phyloP scores from a whole-genome alignment of 2,888 invertebrate species.

The Helobdella robusta region DNA sequence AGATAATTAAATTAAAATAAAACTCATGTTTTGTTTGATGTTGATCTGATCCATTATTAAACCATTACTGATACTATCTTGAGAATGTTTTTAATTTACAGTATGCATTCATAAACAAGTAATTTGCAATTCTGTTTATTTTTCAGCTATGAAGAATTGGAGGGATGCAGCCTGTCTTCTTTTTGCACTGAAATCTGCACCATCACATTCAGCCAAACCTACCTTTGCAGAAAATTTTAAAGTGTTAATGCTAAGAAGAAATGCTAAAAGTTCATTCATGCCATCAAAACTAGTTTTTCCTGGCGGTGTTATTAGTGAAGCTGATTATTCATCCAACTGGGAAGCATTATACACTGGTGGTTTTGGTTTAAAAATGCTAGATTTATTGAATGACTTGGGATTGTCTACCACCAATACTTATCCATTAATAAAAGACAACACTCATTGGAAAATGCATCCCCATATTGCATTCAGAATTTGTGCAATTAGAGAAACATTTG shows the following conservation, averaged over 20 bases:
- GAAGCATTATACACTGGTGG: constrained; percentile 7
- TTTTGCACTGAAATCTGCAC: neutral
- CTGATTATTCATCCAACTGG: constrained; percentile 23
- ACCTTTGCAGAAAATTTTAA: constrained; percentile 36
- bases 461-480: constrained; percentile 70
- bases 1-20: no score
- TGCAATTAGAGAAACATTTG: constrained; percentile 79
- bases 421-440: constrained; percentile 17
- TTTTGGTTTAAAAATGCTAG: neutral
- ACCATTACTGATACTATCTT: no score
- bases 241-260: constrained; percentile 55
- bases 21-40: no score
- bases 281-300: constrained; percentile 77
- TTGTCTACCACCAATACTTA: neutral
- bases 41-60: no score
- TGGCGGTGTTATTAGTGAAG: constrained; percentile 61
- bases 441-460: constrained; percentile 30
- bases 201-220: neutral
- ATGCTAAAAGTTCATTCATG: constrained; percentile 62
- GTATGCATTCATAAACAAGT: no score
- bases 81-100: no score
- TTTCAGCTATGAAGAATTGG: constrained; percentile 23
- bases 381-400: constrained; percentile 4
- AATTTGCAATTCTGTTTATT: no score
- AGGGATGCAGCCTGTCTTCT: constrained; percentile 27